Conservation (phyloP, 2,113 vertebrate species). For the Pangasianodon hypophthalmus region DNA sequence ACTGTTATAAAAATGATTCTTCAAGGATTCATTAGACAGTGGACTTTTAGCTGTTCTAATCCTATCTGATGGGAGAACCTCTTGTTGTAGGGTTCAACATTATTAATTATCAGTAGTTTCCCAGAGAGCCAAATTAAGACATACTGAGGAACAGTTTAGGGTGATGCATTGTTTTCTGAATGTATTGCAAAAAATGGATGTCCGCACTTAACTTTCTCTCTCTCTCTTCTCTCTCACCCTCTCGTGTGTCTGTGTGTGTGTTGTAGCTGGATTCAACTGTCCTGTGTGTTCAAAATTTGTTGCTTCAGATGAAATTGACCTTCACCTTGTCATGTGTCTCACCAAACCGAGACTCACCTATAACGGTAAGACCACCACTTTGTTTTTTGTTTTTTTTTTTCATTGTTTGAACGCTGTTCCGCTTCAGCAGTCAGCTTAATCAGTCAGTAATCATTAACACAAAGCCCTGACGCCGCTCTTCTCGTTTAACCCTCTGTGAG, state of each 20-base stretch:
- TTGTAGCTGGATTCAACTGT: constrained; percentile 87
- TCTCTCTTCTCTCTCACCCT: not conserved
- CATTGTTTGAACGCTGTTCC: not conserved
- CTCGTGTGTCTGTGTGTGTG: not conserved
- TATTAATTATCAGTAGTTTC: not conserved
- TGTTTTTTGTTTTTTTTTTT: not conserved
- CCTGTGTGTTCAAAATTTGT: constrained; percentile 96
- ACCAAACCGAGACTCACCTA: constrained; percentile 94
- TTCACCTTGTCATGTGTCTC: constrained; percentile 96
- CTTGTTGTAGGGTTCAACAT: not conserved
- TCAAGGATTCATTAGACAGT: not conserved
- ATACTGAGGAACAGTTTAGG: not conserved
- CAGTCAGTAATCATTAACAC: constrained; percentile 34
- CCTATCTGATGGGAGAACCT: not conserved
- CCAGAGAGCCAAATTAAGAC: not conserved
- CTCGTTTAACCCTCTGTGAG: not conserved
- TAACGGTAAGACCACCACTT: constrained; percentile 84
- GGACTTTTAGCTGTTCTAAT: not conserved
- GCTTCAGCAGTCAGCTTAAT: not conserved
- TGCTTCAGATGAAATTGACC: constrained; percentile 90
- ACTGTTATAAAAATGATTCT: not conserved
- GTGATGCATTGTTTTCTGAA: not conserved
- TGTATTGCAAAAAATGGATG: not conserved
- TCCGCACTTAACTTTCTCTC: not conserved
- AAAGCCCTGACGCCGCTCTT: not conserved